These are phyloP conservation scores for Hoplostethus mediterraneus DNA, from an alignment of 2,797 vertebrate species.

Conservation along the genomic window DNA sequence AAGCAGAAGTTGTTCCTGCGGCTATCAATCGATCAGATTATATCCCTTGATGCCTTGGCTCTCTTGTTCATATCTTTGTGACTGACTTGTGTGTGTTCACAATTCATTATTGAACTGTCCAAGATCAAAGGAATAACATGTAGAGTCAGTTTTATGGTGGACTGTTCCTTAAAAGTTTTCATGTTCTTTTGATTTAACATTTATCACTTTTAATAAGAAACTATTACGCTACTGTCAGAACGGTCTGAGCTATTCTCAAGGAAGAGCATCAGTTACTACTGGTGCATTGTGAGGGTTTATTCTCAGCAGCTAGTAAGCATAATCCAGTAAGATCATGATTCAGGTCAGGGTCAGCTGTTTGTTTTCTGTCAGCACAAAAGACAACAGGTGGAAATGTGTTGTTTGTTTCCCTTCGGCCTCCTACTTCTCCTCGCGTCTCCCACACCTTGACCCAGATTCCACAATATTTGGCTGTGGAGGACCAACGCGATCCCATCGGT, in stretches of 20 bases:
- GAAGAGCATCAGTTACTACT: not conserved
- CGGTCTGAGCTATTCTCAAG: not conserved
- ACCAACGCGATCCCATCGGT: conserved; percentile 74
- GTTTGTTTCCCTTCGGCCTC: conserved; percentile 34
- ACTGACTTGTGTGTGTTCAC: too few relatives aligned
- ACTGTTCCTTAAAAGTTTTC: too few relatives aligned
- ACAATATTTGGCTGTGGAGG: conserved; percentile 66
- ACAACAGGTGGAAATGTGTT: conserved; percentile 41
- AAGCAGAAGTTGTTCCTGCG: too few relatives aligned
- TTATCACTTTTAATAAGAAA: too few relatives aligned
- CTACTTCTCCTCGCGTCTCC: conserved; percentile 4
- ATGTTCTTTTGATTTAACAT: too few relatives aligned
- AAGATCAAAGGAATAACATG: too few relatives aligned
- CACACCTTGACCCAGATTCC: conserved; percentile 74
- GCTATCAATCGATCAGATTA: too few relatives aligned
- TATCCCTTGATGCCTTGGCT: too few relatives aligned
- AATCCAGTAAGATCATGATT: conserved; percentile 7
- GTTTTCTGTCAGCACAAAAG: conserved; percentile 35
- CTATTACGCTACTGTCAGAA: too few relatives aligned
- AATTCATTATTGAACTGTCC: too few relatives aligned
- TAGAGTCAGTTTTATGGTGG: too few relatives aligned
- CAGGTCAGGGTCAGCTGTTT: conserved; percentile 24
- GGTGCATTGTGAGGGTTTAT: not conserved
- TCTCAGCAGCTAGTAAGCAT: not conserved
- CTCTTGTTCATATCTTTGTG: too few relatives aligned